Percentiles rank a stretch among this genome's conserved stretches.
Evolutionary conservation across 2,888 invertebrate species (phyloP).

Genomic region (Leucozona laternaria): DNA sequence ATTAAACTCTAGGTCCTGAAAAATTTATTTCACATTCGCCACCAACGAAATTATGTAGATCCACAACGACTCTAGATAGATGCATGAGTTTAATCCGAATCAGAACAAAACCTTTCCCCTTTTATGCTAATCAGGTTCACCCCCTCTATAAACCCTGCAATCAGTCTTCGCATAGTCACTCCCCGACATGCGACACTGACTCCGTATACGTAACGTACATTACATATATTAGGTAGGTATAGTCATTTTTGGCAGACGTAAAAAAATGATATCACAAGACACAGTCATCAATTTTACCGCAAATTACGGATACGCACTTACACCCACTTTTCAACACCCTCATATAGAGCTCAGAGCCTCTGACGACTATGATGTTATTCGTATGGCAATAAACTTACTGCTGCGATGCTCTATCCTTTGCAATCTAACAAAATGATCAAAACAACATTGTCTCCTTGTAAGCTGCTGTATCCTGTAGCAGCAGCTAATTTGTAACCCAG

Average conservation of each 20-base stretch:
- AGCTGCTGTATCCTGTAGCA: slow-evolving; percentile 57
- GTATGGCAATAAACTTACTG: slow-evolving; percentile 15
- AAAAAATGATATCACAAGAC: slow-evolving; percentile 53
- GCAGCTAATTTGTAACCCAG: slow-evolving; percentile 69
- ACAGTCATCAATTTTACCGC: slow-evolving; percentile 61
- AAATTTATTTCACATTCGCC: slow-evolving; percentile 15
- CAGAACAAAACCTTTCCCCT: slow-evolving; percentile 26
- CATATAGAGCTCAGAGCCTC: not conserved
- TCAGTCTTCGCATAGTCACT: slow-evolving; percentile 57
- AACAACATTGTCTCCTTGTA: slow-evolving; percentile 66
- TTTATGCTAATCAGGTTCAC: slow-evolving; percentile 38
- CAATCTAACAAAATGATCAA: slow-evolving; percentile 57
- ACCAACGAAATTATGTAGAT: slow-evolving; percentile 25
- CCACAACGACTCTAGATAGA: slow-evolving; percentile 2
- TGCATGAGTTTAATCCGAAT: slow-evolving; percentile 27
- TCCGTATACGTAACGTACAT: not conserved
- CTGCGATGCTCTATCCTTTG: slow-evolving; percentile 7
- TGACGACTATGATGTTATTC: slow-evolving; percentile 6
- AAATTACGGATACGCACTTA: slow-evolving; percentile 64
- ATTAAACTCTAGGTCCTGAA: slow-evolving; percentile 26
- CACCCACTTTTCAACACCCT: slow-evolving; percentile 63
- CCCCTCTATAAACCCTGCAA: slow-evolving; percentile 34
- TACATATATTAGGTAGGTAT: not conserved
- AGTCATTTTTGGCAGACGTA: slow-evolving; percentile 14
- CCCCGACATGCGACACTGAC: slow-evolving; percentile 33